Evolutionary conservation across 1,140 invertebrate species (phyloP).

Genomic region (Leptopilina clavipes): DNA sequence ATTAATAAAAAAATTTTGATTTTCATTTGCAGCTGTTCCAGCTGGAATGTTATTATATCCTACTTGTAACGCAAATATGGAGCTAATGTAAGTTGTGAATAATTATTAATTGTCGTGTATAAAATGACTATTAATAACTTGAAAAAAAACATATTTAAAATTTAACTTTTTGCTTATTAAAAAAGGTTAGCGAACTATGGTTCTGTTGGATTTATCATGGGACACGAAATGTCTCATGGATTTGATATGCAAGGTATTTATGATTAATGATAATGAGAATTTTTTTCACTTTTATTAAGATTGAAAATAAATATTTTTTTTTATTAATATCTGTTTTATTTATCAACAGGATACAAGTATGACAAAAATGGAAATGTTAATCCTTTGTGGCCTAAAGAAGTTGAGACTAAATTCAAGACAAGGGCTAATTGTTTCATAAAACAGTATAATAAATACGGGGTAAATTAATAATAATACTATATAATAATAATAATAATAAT

Average conservation of each 20-base stretch:
- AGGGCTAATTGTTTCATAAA: neutral
- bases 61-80: neutral
- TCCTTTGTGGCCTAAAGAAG: neutral
- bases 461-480: too few relatives aligned
- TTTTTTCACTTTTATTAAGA: too few relatives aligned
- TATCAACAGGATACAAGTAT: neutral
- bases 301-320: neutral
- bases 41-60: neutral
- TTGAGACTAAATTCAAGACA: neutral
- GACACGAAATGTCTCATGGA: neutral
- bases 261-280: neutral
- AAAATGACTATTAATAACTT: too few relatives aligned
- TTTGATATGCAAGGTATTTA: neutral
- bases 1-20: neutral
- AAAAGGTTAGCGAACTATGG: neutral
- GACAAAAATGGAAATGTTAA: neutral
- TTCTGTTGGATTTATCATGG: neutral
- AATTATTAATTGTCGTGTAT: neutral
- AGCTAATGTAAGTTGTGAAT: neutral
- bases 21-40: neutral
- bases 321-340: neutral
- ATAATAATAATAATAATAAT: too few relatives aligned
- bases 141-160: neutral
- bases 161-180: neutral
- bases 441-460: neutral